Conservation (phyloP, 1,140 invertebrate genomes). For the Chrysoperla carnea region DNA sequence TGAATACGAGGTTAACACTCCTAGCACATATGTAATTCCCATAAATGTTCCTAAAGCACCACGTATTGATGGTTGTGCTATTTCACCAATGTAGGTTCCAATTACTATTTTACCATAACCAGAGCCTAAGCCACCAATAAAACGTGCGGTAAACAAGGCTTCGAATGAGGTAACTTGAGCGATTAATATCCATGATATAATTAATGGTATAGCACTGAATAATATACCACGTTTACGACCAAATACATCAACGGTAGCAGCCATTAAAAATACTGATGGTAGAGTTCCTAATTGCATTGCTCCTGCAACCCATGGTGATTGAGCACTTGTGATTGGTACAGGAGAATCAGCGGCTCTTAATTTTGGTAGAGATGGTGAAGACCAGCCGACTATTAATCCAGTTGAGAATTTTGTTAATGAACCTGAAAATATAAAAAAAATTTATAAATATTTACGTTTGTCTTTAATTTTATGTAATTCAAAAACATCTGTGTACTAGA, state of each 20-base stretch:
- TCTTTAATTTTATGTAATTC: no score
- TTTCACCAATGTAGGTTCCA: constrained; percentile 44
- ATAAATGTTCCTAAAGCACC: constrained; percentile 47
- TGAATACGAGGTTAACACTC: constrained; percentile 33
- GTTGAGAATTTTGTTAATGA: constrained; percentile 7
- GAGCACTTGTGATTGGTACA: constrained; percentile 5
- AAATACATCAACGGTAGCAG: constrained; percentile 7
- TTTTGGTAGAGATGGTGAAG: constrained; percentile 9
- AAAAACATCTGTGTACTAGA: no score
- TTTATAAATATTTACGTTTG: no score
- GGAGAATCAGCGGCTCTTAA: constrained; percentile 8
- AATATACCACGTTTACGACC: constrained; percentile 10
- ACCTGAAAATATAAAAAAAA: constrained; percentile 7
- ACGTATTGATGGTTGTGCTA: constrained; percentile 44
- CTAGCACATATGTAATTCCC: constrained; percentile 45
- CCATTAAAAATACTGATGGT: constrained; percentile 6
- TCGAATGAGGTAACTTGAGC: constrained; percentile 7
- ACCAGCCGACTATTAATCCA: constrained; percentile 7
- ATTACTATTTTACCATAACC: not conserved
- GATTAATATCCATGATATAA: constrained; percentile 6
- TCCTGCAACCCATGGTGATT: constrained; percentile 10
- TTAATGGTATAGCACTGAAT: constrained; percentile 3
- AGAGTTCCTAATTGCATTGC: constrained; percentile 7
- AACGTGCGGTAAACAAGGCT: constrained; percentile 6
- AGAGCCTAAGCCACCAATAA: constrained; percentile 4